These are phyloP conservation scores for Hemiscyllium ocellatum DNA, from an alignment of 2,113 vertebrate species.

Conservation along the genomic window DNA sequence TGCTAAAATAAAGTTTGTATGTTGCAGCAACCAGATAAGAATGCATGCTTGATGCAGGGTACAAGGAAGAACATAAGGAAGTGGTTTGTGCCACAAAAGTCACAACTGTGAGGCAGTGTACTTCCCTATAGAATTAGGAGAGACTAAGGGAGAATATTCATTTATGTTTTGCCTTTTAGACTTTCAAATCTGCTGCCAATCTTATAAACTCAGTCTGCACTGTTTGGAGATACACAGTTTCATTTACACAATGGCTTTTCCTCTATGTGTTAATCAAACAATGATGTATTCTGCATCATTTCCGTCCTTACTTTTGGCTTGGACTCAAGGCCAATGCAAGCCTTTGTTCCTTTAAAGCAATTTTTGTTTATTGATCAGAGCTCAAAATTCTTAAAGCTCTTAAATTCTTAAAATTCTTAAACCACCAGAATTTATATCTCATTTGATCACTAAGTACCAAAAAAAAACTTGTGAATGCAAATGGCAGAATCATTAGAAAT, in stretches of 20 bases:
- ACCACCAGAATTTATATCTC: not conserved
- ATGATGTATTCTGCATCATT: not conserved
- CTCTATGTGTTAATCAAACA: not conserved
- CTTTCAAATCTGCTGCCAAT: not conserved
- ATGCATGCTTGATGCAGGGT: not conserved
- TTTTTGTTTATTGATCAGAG: not conserved
- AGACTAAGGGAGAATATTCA: not conserved
- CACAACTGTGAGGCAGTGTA: not conserved
- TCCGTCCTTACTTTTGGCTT: not conserved
- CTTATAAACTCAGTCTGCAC: not conserved
- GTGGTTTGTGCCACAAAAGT: conserved; percentile 23
- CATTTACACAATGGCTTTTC: not conserved
- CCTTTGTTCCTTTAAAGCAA: not conserved
- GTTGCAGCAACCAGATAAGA: conserved; percentile 9
- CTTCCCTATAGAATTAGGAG: no score
- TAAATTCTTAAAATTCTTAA: no score
- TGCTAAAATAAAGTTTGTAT: conserved; percentile 14
- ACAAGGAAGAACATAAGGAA: conserved; percentile 28
- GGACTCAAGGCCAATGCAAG: not conserved
- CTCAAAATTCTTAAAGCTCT: not conserved
- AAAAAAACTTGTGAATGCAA: not conserved
- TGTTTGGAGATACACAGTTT: not conserved
- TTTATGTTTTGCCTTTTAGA: not conserved
- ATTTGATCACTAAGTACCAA: not conserved
- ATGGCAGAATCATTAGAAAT: not conserved